Conservation (phyloP, 2,113 vertebrate species). For the Lagopus leucura region DNA sequence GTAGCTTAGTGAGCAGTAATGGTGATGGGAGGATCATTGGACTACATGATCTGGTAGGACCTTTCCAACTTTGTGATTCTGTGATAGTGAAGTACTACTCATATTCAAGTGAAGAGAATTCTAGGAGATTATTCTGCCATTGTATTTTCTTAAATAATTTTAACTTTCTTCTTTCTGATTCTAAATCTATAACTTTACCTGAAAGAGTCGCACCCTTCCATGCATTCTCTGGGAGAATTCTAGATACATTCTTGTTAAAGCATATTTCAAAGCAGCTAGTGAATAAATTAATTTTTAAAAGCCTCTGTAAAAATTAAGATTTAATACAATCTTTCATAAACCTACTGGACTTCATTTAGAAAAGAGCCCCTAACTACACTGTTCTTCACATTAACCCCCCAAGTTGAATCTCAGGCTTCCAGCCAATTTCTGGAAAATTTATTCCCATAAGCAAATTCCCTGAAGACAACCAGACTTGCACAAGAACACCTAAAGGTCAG, state of each 20-base stretch:
- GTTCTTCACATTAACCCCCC: neutral
- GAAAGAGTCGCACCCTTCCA: neutral
- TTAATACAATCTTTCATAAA: neutral
- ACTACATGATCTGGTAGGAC: too few species aligned
- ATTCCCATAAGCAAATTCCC: rapidly evolving
- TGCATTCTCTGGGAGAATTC: neutral
- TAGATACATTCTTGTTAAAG: neutral
- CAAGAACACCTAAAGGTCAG: neutral
- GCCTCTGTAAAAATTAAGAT: neutral
- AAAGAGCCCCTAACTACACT: neutral
- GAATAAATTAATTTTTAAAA: neutral
- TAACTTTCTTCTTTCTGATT: neutral
- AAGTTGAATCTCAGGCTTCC: neutral
- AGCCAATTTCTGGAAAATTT: neutral
- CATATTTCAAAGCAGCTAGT: neutral
- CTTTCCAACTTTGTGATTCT: too few species aligned
- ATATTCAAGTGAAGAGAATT: neutral
- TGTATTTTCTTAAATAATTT: neutral
- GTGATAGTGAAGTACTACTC: too few species aligned
- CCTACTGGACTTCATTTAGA: neutral
- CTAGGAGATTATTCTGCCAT: neutral
- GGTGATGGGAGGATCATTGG: too few species aligned
- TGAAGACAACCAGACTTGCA: neutral
- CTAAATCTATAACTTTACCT: neutral
- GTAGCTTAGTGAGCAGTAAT: too few species aligned